phyloP scores from a whole-genome alignment of 1,140 invertebrate species.

The Sycophila sp. region DNA sequence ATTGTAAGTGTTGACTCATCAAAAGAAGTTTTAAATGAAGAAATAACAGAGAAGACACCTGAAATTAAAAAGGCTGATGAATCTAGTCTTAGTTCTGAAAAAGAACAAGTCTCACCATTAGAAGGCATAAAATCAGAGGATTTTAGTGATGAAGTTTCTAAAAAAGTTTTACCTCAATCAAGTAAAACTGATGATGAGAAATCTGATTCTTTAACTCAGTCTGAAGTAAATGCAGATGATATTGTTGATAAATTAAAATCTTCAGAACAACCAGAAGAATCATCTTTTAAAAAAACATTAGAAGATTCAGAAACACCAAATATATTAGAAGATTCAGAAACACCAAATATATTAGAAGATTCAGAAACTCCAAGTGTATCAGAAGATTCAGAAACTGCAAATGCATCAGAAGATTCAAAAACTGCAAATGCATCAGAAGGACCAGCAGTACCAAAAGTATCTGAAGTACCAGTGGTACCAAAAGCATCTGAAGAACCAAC shows the following conservation, averaged over 20 bases:
- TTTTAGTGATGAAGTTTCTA: neutral
- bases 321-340: neutral
- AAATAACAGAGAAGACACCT: neutral
- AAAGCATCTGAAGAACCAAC: neutral
- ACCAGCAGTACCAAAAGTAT: neutral
- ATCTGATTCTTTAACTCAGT: neutral
- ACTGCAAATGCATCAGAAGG: neutral
- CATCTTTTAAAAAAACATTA: neutral
- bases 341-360: neutral
- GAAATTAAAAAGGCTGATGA: constrained; percentile 24
- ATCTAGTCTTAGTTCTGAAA: constrained; percentile 18
- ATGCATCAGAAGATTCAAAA: neutral
- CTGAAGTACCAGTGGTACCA: neutral
- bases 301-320: neutral
- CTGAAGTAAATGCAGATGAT: neutral
- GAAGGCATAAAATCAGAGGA: neutral
- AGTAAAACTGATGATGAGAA: neutral
- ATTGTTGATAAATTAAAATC: too few relatives aligned
- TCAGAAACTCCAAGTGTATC: too few relatives aligned
- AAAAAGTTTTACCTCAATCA: neutral
- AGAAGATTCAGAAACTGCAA: too few relatives aligned
- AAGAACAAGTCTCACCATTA: neutral
- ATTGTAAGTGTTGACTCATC: neutral
- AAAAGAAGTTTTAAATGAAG: neutral
- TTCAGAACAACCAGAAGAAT: neutral